Evolutionary conservation across 2,888 invertebrate species (phyloP).

Genomic region (Tridacna gigas): DNA sequence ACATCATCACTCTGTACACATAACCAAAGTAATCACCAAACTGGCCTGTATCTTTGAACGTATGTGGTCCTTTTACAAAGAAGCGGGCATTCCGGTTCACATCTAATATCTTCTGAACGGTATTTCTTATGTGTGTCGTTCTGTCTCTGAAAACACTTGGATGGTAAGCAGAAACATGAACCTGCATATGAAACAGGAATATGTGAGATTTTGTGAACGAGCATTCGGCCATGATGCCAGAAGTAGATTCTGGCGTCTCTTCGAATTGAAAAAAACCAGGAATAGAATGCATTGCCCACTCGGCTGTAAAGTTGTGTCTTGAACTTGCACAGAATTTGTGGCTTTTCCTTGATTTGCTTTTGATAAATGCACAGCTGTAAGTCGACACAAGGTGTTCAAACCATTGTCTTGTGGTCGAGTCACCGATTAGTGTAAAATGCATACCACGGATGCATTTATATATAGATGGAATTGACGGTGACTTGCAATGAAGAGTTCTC

Average conservation of each 20-base stretch:
- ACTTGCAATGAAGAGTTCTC: neutral
- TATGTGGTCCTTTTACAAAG: constrained; percentile 19
- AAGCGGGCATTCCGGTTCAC: neutral
- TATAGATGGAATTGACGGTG: neutral
- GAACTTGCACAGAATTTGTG: neutral
- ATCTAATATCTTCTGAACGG: neutral
- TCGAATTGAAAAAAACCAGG: neutral
- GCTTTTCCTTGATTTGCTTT: neutral
- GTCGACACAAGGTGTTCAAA: neutral
- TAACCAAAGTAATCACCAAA: constrained; percentile 26
- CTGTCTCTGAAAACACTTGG: neutral
- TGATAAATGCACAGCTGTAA: neutral
- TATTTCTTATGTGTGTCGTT: neutral
- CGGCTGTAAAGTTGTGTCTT: neutral
- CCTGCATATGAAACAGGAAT: neutral
- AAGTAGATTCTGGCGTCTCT: neutral
- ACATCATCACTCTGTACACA: constrained; percentile 1
- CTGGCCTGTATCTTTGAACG: neutral
- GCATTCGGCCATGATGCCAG: neutral
- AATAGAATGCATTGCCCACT: neutral
- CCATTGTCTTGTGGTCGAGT: constrained; percentile 25
- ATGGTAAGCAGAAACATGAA: neutral
- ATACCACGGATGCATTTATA: neutral
- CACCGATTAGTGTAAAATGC: constrained; percentile 8
- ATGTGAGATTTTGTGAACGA: neutral